A percentile compares a stretch with the other conserved stretches of the same genome.
These are phyloP conservation scores for Drosophila varians DNA, from an alignment of 1,140 invertebrate genomes.

Conservation along the genomic window DNA sequence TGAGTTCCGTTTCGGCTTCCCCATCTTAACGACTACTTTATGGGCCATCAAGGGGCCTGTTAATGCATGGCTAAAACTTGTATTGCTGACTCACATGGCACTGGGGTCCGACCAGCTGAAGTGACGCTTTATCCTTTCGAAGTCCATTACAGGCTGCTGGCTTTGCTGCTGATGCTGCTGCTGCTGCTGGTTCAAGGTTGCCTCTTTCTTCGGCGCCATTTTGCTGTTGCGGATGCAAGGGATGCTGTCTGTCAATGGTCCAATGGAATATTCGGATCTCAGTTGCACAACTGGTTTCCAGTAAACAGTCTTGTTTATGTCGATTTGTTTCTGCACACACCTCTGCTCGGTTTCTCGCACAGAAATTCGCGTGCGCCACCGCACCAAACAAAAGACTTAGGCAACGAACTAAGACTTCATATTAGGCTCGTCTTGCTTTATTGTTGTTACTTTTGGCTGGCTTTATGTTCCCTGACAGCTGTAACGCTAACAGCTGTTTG, in stretches of 20 bases:
- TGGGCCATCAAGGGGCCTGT: conserved; percentile 30
- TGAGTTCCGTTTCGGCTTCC: conserved; percentile 44
- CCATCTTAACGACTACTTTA: conserved; percentile 41
- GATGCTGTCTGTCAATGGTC: conserved; percentile 38
- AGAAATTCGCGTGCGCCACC: conserved; percentile 59
- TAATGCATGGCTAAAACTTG: conserved; percentile 24
- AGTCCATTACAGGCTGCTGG: conserved; percentile 67
- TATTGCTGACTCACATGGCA: conserved; percentile 75
- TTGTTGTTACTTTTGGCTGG: not conserved
- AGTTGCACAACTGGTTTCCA: conserved; percentile 75
- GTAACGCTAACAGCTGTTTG: conserved; percentile 43
- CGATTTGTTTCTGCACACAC: conserved; percentile 44
- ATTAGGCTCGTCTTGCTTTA: conserved; percentile 19
- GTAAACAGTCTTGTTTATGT: conserved; percentile 66
- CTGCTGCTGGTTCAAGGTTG: conserved; percentile 70
- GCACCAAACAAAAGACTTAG: conserved; percentile 72
- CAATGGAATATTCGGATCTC: conserved; percentile 51
- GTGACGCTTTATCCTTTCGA: conserved; percentile 79
- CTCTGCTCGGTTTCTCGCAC: conserved; percentile 32
- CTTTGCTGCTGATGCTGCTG: conserved; percentile 57
- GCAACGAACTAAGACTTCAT: conserved; percentile 66
- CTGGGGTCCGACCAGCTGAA: conserved; percentile 81
- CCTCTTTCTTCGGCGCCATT: conserved; percentile 76
- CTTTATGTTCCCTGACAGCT: conserved; percentile 12
- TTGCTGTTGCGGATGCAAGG: conserved; percentile 11